phyloP scores from a whole-genome alignment of 2,113 vertebrate species.

The Scartelaos histophorus region DNA sequence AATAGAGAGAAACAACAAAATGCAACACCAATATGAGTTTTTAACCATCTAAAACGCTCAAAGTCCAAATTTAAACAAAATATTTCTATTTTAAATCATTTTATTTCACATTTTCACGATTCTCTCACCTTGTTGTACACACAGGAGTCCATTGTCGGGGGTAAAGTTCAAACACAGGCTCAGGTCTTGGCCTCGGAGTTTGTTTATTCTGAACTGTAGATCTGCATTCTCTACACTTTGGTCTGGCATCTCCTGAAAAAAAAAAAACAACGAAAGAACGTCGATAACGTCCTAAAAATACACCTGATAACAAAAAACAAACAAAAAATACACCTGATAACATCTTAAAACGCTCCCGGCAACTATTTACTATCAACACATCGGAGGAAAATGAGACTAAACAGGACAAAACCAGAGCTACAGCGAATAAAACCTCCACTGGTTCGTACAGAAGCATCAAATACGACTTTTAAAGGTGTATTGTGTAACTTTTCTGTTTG shows the following conservation, averaged over 20 bases:
- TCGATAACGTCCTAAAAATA: too few relatives aligned
- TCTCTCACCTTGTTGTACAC: slow-evolving; percentile 56
- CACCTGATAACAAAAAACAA: slow-evolving; percentile 9
- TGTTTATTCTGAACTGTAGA: slow-evolving; percentile 24
- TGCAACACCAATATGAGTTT: too few relatives aligned
- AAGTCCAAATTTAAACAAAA: too few relatives aligned
- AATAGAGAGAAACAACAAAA: too few relatives aligned
- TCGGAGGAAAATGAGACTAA: background rate
- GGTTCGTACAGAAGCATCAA: too few relatives aligned
- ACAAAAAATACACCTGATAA: too few relatives aligned
- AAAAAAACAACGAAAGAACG: background rate
- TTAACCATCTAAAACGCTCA: too few relatives aligned
- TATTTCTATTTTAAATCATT: too few relatives aligned
- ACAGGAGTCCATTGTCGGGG: slow-evolving; percentile 29
- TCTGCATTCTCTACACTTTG: background rate
- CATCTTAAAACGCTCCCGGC: background rate
- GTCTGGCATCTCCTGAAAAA: slow-evolving; percentile 19
- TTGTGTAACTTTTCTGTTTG: too few relatives aligned
- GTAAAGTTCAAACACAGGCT: slow-evolving; percentile 39
- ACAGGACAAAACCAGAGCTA: background rate
- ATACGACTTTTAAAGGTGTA: too few relatives aligned
- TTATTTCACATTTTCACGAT: too few relatives aligned
- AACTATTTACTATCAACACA: background rate
- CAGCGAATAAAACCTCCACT: too few relatives aligned
- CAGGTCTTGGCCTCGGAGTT: slow-evolving; percentile 47